Conservation (phyloP, 2,797 vertebrate genomes). For the Cossypha dichroa region DNA sequence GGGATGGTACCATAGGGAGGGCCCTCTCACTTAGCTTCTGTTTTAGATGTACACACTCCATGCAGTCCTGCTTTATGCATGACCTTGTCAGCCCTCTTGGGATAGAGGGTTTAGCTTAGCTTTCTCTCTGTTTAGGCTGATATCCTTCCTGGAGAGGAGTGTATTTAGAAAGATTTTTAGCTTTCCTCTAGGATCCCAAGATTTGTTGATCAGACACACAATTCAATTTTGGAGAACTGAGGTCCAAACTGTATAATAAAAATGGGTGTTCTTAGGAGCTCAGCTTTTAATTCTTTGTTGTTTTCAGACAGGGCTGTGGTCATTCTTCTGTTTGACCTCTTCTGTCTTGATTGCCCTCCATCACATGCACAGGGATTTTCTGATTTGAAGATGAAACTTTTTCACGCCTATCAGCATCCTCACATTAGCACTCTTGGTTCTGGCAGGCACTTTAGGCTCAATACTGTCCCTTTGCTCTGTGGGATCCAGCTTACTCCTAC, state of each 20-base stretch:
- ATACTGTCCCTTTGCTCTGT: background rate
- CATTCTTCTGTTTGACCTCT: background rate
- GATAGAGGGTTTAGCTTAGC: background rate
- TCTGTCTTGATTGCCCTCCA: background rate
- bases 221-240: background rate
- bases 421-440: background rate
- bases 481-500: background rate
- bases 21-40: background rate
- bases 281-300: background rate
- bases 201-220: background rate
- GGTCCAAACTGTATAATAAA: background rate
- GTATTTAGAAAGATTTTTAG: background rate
- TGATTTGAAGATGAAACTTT: background rate
- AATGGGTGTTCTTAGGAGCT: background rate
- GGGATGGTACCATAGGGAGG: rapidly evolving
- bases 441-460: background rate
- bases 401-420: background rate
- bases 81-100: background rate
- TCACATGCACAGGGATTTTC: background rate
- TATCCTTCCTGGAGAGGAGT: background rate
- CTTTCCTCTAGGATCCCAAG: background rate
- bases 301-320: background rate
- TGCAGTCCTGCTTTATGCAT: background rate
- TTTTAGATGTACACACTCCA: background rate
- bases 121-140: background rate